phyloP scores from a whole-genome alignment of 2,113 vertebrate species.

The Cochlearius cochlearius region DNA sequence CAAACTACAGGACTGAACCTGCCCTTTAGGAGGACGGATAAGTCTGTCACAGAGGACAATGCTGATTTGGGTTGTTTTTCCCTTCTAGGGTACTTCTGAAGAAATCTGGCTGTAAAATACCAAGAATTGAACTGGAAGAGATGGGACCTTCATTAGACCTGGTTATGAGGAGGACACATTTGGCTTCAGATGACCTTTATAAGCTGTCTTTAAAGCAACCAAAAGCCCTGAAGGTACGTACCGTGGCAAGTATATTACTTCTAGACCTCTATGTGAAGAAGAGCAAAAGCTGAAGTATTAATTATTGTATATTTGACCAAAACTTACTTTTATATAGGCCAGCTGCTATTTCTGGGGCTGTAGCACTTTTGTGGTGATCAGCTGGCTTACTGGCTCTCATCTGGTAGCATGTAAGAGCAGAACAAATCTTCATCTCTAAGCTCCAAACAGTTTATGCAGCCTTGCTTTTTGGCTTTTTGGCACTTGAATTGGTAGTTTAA shows the following conservation, averaged over 20 bases:
- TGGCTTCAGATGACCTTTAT: conserved; percentile 94
- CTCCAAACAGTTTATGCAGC: background rate
- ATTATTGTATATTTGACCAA: background rate
- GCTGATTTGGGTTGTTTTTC: background rate
- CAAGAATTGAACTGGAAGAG: conserved; percentile 93
- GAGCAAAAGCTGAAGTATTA: background rate
- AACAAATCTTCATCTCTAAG: background rate
- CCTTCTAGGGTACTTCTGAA: conserved; percentile 85
- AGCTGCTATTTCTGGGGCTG: background rate
- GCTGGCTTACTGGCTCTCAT: background rate
- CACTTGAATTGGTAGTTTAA: background rate
- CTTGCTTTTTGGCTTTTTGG: background rate
- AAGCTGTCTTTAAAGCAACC: conserved; percentile 86
- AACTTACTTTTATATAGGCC: background rate
- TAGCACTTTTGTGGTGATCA: background rate
- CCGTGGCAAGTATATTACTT: background rate
- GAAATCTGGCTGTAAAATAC: conserved; percentile 93
- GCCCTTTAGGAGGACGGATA: background rate
- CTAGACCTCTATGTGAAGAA: background rate
- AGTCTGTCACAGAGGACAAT: background rate
- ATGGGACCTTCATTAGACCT: conserved; percentile 93
- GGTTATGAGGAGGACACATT: conserved; percentile 86
- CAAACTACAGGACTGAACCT: background rate
- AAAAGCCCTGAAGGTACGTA: conserved; percentile 85
- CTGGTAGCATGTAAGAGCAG: background rate